A percentile compares a stretch with the other conserved stretches of the same genome.
Conservation (phyloP, 2,797 vertebrate genomes). For the Clarias laeviceps region DNA sequence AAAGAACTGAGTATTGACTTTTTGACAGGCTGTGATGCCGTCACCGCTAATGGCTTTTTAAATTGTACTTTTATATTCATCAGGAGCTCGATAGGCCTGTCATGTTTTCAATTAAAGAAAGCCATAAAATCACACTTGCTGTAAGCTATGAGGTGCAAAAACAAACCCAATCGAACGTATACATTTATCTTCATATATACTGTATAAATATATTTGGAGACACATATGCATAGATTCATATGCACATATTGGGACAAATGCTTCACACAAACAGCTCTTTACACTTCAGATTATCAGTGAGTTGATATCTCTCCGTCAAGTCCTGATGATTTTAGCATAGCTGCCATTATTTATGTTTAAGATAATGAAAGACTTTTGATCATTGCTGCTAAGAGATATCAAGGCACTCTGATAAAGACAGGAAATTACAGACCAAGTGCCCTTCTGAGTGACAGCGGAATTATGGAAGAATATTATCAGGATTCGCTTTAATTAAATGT, state of each 20-base stretch:
- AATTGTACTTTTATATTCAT: conserved; percentile 79
- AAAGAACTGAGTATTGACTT: conserved; percentile 82
- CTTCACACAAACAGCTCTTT: background rate
- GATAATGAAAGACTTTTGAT: conserved; percentile 76
- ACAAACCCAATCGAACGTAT: background rate
- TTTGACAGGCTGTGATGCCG: conserved; percentile 79
- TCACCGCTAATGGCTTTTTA: conserved; percentile 80
- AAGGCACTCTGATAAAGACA: conserved; percentile 73
- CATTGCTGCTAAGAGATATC: conserved; percentile 70
- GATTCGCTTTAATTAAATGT: conserved; percentile 73
- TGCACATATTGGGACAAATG: background rate
- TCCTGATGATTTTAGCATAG: conserved; percentile 57
- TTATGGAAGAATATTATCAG: conserved; percentile 71
- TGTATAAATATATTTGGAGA: background rate
- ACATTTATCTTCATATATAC: no score
- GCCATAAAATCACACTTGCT: conserved; percentile 55
- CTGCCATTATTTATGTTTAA: conserved; percentile 64
- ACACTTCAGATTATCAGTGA: conserved; percentile 61
- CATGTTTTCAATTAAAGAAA: conserved; percentile 78
- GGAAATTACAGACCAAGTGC: conserved; percentile 80
- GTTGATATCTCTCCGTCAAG: conserved; percentile 57
- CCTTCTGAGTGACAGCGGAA: conserved; percentile 75
- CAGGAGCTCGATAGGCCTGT: conserved; percentile 72
- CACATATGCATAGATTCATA: conserved; percentile 44
- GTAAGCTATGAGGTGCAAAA: conserved; percentile 10